phyloP scores from a whole-genome alignment of 2,797 vertebrate species.

The Sphenodon punctatus region DNA sequence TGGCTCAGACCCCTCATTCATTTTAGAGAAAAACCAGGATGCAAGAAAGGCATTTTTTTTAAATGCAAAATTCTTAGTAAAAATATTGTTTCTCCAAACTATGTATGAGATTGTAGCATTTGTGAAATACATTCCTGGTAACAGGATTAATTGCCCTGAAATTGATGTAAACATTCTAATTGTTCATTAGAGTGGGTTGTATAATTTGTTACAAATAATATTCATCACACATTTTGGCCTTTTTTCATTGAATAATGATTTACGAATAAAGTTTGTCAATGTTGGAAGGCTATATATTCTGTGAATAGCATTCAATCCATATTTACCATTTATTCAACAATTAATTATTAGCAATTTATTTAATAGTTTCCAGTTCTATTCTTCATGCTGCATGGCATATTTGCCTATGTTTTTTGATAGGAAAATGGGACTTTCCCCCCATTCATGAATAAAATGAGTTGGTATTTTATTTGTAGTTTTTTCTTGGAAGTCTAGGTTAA shows the following conservation, averaged over 20 bases:
- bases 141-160: neutral
- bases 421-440: neutral
- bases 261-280: neutral
- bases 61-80: neutral
- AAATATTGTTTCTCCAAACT: neutral
- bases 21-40: neutral
- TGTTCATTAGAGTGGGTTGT: neutral
- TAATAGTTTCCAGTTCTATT: neutral
- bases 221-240: neutral
- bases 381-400: neutral
- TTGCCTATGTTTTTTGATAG: neutral
- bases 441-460: neutral
- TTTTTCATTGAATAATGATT: neutral
- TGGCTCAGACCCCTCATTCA: neutral
- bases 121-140: neutral
- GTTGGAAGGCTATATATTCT: too few relatives aligned
- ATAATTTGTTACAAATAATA: neutral
- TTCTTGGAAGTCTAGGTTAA: too few relatives aligned
- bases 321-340: too few relatives aligned
- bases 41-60: neutral
- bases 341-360: too few relatives aligned
- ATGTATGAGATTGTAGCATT: neutral
- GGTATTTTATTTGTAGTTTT: neutral
- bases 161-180: neutral
- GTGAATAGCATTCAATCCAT: too few relatives aligned